Base-by-base conservation (phyloP, 2,113 vertebrate genomes). In the Entosphenus tridentatus region DNA sequence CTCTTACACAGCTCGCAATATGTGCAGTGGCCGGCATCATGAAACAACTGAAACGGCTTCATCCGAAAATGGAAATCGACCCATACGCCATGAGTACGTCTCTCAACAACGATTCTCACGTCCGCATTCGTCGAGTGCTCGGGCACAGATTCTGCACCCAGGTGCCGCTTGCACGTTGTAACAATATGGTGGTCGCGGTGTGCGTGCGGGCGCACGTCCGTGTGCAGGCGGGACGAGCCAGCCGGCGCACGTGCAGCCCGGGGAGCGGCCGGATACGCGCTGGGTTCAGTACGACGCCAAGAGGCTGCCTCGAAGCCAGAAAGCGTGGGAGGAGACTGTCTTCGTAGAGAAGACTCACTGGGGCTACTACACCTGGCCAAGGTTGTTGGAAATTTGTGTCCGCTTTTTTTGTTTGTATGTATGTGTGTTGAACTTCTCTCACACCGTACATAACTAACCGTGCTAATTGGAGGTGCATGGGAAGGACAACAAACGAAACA, bases 311-410 rank as follows among this genome's bases (percentile, higher is more conserved):
- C 84, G 78, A 77, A 83, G 82, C 8, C 84, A 87, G 73, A 74
- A 84, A 74, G 83, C 82, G 56, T 97, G 92, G 92, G 85, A 95
- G 39, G 73, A 77, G 0, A 85, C 82, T 73, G 81, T 75, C 68
- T 97, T 96, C 75, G 86, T 97, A 77, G 91, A 96, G 72, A 97
- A 97, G 76, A 97, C 92, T 2, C 91, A 97, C 73, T 97, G 92
- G 92, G 92, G 92, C 8, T 97, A 95, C 75, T 93, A 89, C 55
- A 81, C 80, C 56, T 97, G 92, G 92, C 92, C 92, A 72, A 83
- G 76, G 92, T 96, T 79, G 80, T 81, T 78, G 14, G 2, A 59
- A 59, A 59, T 11, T 9, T 59, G 39, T 54, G 21, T 59, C 14
- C 16, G 18, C n/a, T 16, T 62, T 4, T 13, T 39, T 62, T 59